Evolutionary conservation across 2,797 vertebrate species (phyloP), one percentile per base, ranked within the genome.

Genomic region (Epinephelus coioides): DNA sequence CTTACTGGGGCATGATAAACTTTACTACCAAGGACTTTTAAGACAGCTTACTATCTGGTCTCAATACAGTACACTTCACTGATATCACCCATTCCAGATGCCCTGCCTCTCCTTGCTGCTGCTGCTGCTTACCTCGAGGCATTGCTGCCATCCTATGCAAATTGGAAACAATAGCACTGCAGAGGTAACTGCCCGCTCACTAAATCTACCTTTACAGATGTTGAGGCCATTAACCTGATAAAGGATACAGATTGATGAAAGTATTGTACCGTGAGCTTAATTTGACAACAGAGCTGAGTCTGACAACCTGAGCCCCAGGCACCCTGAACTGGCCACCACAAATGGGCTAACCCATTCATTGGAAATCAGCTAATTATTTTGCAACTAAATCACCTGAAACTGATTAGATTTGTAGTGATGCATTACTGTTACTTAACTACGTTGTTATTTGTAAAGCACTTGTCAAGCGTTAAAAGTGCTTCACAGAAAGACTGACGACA

Each of bases 381-480:
- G 17, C 62, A 34, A 66, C 38, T 30, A 25, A 72, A 73, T 55
- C 69, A 44, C 4, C 23, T 67, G 34, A 67, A 75, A 66, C 23
- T 27, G 19, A 81, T 63, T 51, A 6, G 51, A 70, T 66, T 77
- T 51, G 17, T 23, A 34, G 19, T 53, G 44, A 65, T 25, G 27
- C 21, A 51, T 60, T 47, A 47, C 10, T 49, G 54, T 61, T 66
- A 44, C 38, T 47, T 57, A 14, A n/a, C 7, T 34, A 63, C 40
- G 23, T 54, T 50, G 13, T 64, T 75, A 61, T 49, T 69, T n/a
- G 60, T 72, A 57, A 67, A 86, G 69, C 68, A 78, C 55, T 27
- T 70, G 34, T 34, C 34, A 68, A 69, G 43, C 9, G 9, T 65
- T 40, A 70, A 78, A 54, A 50, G 27, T 47, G 30, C 62, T 69